A percentile compares a stretch with the other conserved stretches of the same genome.
phyloP scores from a whole-genome alignment of 1,140 invertebrate genomes.

The Elymnias hypermnestra region DNA sequence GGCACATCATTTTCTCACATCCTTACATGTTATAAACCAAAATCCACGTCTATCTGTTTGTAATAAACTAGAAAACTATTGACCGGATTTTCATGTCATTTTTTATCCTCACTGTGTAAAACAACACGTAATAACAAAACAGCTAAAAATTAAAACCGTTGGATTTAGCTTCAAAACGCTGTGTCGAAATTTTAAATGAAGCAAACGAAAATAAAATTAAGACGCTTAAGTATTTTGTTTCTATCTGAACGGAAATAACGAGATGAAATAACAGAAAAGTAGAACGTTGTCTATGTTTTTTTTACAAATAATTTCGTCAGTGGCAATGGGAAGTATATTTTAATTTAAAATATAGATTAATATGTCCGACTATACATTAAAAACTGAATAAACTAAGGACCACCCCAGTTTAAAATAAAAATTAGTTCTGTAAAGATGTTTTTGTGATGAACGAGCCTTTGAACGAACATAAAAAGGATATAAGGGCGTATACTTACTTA shows the following conservation, averaged over 20 bases:
- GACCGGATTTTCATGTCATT: no score
- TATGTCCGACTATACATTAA: constrained; percentile 8
- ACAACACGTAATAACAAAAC: no score
- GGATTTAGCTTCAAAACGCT: no score
- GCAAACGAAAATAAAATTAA: no score
- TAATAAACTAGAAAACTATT: no score
- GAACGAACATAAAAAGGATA: constrained; percentile 7
- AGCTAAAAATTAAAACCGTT: no score
- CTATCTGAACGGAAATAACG: no score
- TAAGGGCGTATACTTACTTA: background rate
- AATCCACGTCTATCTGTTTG: background rate
- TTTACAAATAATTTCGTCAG: background rate
- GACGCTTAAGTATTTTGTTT: no score
- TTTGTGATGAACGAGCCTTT: constrained; percentile 33
- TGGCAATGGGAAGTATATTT: constrained; percentile 2
- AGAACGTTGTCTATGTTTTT: no score
- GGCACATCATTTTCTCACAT: no score
- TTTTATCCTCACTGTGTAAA: no score
- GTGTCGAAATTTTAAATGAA: no score
- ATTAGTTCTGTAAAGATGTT: constrained; percentile 55
- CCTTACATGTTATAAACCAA: background rate
- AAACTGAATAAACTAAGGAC: constrained; percentile 22
- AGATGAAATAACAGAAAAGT: background rate
- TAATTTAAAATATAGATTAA: constrained; percentile 12
- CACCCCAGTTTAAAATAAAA: constrained; percentile 52